Conservation (phyloP, 2,797 vertebrate species). For the Astyanax mexicanus region DNA sequence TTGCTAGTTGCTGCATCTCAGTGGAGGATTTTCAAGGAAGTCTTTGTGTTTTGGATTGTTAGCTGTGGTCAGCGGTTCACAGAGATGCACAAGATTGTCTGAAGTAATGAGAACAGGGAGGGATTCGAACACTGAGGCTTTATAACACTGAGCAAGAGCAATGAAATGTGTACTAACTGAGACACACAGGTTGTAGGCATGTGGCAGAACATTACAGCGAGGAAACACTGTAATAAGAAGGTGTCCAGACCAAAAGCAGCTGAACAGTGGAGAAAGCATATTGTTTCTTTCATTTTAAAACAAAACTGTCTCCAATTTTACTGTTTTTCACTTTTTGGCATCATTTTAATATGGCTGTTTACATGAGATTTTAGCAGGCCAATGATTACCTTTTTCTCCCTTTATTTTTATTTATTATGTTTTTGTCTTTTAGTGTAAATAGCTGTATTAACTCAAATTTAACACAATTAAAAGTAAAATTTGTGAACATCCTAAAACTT, state of each 20-base stretch:
- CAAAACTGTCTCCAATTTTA: no score
- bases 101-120: background rate
- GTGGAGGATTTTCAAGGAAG: constrained; percentile 28
- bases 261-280: background rate
- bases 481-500: no score
- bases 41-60: constrained; percentile 13
- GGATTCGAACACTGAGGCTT: background rate
- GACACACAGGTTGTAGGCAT: background rate
- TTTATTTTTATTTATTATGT: no score
- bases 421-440: no score
- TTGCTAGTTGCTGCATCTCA: constrained; percentile 9
- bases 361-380: no score
- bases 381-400: no score
- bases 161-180: background rate
- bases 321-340: no score
- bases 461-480: no score
- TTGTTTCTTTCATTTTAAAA: no score
- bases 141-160: background rate
- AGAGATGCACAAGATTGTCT: constrained; percentile 4
- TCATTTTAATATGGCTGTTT: no score
- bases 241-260: background rate
- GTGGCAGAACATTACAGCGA: background rate
- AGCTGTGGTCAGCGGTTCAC: constrained; percentile 28
- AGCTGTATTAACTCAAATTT: no score
- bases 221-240: background rate